A percentile compares a stretch with the other conserved stretches of the same genome.
Conservation (phyloP, 2,113 vertebrate genomes). For the Oreochromis tanganicae region DNA sequence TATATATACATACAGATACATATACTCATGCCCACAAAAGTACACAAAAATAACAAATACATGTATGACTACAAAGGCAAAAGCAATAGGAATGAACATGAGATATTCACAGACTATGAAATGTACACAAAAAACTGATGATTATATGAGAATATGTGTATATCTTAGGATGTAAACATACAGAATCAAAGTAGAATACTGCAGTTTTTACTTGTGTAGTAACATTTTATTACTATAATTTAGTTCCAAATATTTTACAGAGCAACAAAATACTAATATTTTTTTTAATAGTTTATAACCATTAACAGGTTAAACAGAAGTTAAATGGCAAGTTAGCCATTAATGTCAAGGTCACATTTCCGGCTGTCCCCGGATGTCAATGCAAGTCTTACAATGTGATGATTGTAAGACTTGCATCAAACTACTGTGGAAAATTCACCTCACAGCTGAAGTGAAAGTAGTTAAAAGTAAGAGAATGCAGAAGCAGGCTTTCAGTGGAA, state of each 20-base stretch:
- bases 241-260: not conserved
- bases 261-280: rapidly evolving
- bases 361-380: not conserved
- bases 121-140: not conserved
- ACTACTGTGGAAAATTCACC: not conserved
- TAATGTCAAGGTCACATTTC: not conserved
- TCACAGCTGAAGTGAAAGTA: not conserved
- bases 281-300: not conserved
- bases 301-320: not conserved
- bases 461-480: not conserved
- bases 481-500: not conserved
- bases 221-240: not conserved
- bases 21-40: not conserved
- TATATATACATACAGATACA: not conserved
- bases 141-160: not conserved
- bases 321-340: rapidly evolving
- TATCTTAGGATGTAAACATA: not conserved
- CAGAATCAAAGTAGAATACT: not conserved
- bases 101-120: not conserved
- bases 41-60: not conserved
- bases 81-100: not conserved
- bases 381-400: not conserved
- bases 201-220: not conserved
- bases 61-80: not conserved
- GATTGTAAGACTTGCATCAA: not conserved